Conservation (phyloP, 2,797 vertebrate species). For the Botia kubotai region DNA sequence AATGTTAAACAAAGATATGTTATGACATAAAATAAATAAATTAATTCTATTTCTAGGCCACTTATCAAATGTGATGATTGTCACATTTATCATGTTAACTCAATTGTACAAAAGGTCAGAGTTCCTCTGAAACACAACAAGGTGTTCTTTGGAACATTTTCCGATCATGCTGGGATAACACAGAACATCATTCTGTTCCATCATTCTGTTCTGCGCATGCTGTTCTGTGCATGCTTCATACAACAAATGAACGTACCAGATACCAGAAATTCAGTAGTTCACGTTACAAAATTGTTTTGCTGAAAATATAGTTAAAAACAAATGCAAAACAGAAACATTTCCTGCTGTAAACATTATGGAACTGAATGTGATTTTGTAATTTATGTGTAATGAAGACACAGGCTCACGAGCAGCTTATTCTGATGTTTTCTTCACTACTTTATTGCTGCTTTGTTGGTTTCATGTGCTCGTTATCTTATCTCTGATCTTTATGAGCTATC, state of each 20-base stretch:
- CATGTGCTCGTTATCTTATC: not conserved
- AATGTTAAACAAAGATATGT: too few species aligned
- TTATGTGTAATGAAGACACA: not conserved
- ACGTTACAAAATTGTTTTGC: not conserved
- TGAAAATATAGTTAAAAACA: not conserved
- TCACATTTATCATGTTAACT: too few species aligned
- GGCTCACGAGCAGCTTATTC: not conserved
- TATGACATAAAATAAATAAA: too few species aligned
- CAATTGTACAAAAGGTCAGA: too few species aligned
- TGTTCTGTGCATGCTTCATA: too few species aligned
- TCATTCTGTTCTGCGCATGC: too few species aligned
- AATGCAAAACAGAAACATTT: not conserved
- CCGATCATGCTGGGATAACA: not conserved
- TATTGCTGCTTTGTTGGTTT: not conserved
- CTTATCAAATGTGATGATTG: too few species aligned
- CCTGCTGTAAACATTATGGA: not conserved
- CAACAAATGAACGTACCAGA: too few species aligned
- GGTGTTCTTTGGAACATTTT: not conserved
- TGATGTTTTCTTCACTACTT: not conserved
- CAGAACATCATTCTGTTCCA: too few species aligned
- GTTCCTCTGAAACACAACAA: too few species aligned
- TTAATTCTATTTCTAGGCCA: too few species aligned
- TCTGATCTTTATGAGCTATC: conserved; percentile 15
- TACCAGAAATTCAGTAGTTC: too few species aligned
- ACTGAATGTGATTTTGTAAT: not conserved